Percentiles rank a stretch among this genome's conserved stretches.
Conservation (phyloP, 2,797 vertebrate genomes). For the Hirundo rustica region DNA sequence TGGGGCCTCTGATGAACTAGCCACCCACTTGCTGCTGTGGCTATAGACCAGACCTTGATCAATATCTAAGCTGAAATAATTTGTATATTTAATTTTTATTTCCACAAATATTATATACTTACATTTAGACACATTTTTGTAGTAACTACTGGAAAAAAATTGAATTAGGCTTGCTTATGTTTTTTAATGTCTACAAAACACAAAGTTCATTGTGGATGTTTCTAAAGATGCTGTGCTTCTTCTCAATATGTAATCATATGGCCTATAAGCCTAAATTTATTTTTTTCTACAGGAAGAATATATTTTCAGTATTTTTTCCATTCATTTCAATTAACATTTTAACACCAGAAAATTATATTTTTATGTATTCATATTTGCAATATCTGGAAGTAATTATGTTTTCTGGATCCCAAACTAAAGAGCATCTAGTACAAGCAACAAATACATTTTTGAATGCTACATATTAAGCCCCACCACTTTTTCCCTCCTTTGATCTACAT, state of each 20-base stretch:
- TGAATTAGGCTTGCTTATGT: neutral
- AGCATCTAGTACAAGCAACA: neutral
- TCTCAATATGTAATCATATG: neutral
- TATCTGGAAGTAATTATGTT: neutral
- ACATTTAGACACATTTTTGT: neutral
- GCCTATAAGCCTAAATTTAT: neutral
- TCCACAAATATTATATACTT: neutral
- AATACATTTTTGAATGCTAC: neutral
- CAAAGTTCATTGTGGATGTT: neutral
- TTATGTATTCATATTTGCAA: neutral
- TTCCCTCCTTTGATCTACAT: rapidly evolving
- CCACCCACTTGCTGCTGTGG: neutral
- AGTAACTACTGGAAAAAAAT: neutral
- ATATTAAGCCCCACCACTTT: neutral
- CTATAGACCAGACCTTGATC: neutral
- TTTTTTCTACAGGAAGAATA: neutral
- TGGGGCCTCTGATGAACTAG: neutral
- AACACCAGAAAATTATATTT: neutral
- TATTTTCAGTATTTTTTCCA: neutral
- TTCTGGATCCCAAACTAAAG: neutral
- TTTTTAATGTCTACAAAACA: neutral
- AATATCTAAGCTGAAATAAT: neutral
- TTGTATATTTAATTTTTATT: neutral
- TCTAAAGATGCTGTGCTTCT: neutral
- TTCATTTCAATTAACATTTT: neutral